phyloP scores from a whole-genome alignment of 2,888 invertebrate genomes.

The Lasioglossum zephyrum region DNA sequence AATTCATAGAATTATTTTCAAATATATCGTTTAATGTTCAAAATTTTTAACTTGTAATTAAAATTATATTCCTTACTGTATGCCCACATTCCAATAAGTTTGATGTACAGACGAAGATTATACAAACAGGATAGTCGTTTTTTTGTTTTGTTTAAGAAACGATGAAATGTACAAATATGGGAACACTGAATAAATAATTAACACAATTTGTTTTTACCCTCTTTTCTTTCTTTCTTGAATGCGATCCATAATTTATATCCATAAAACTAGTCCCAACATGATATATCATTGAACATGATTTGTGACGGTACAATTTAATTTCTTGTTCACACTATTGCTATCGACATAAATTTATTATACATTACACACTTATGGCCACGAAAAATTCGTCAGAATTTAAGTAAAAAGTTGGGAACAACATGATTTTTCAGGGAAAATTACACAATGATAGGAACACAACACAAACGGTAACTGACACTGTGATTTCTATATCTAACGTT shows the following conservation, averaged over 20 bases:
- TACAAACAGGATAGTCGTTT: constrained; percentile 54
- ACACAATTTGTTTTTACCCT: constrained; percentile 60
- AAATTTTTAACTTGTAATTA: constrained; percentile 30
- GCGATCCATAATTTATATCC: constrained; percentile 61
- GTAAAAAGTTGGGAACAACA: constrained; percentile 36
- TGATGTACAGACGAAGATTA: constrained; percentile 43
- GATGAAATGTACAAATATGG: constrained; percentile 63
- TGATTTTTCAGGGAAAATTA: constrained; percentile 34
- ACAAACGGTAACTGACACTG: constrained; percentile 62
- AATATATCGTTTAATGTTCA: constrained; percentile 34
- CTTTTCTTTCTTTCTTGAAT: constrained; percentile 53
- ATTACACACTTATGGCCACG: constrained; percentile 50
- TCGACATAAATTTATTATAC: constrained; percentile 68
- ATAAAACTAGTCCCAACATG: constrained; percentile 57
- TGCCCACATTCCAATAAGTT: constrained; percentile 44
- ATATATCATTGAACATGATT: constrained; percentile 51
- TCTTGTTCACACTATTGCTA: constrained; percentile 65
- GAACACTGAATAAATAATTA: constrained; percentile 67
- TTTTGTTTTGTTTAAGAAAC: constrained; percentile 55
- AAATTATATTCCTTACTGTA: constrained; percentile 42
- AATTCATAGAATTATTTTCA: constrained; percentile 14
- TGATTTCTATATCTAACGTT: constrained; percentile 50
- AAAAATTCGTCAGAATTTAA: constrained; percentile 31
- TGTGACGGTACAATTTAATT: constrained; percentile 50
- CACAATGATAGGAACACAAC: constrained; percentile 56